A percentile compares a stretch with the other conserved stretches of the same genome.
These are phyloP conservation scores for Riptortus pedestris DNA, from an alignment of 1,140 invertebrate species.

Conservation along the genomic window DNA sequence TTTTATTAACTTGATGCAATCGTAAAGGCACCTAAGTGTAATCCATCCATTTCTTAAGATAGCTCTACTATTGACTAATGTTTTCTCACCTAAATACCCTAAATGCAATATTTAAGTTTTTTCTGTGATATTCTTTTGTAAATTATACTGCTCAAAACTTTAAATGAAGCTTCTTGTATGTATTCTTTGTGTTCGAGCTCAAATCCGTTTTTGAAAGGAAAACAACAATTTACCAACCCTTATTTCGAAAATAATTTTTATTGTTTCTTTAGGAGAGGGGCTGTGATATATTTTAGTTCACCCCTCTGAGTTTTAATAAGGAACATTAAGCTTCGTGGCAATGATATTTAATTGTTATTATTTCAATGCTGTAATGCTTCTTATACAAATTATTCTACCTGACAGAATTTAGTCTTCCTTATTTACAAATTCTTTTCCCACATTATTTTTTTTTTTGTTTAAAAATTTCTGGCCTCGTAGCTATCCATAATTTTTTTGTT, in stretches of 20 bases:
- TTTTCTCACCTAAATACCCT: too few relatives aligned
- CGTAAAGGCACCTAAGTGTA: too few relatives aligned
- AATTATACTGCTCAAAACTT: background rate
- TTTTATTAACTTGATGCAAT: too few relatives aligned
- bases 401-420: background rate
- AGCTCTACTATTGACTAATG: too few relatives aligned
- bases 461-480: slow-evolving; percentile 13
- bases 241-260: background rate
- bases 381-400: too few relatives aligned
- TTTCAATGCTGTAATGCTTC: too few relatives aligned
- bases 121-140: slow-evolving; percentile 13
- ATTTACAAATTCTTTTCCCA: background rate
- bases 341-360: too few relatives aligned
- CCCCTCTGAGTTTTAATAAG: background rate
- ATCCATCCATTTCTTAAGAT: too few relatives aligned
- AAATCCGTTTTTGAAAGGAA: background rate
- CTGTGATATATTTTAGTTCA: slow-evolving; percentile 13
- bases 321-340: too few relatives aligned
- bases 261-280: background rate
- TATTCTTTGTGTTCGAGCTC: background rate
- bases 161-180: slow-evolving; percentile 1
- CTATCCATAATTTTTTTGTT: background rate
- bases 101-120: slow-evolving; percentile 4
- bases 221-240: background rate
- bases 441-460: background rate